Conservation (phyloP, 2,113 vertebrate genomes). For the Trematomus loennbergii region DNA sequence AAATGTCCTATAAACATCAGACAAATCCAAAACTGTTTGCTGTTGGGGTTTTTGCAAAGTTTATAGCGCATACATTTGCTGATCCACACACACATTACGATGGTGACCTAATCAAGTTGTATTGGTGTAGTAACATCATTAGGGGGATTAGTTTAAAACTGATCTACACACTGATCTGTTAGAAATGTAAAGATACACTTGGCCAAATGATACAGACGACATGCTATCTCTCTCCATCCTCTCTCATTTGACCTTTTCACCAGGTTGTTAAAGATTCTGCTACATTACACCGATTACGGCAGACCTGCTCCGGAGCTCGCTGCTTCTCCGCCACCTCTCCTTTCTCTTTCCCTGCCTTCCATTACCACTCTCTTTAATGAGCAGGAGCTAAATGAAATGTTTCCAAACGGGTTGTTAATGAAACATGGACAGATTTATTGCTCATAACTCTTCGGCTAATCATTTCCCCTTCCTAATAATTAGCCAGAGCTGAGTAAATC, state of each 20-base stretch:
- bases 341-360: slow-evolving; percentile 18
- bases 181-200: slow-evolving; percentile 66
- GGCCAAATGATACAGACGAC: slow-evolving; percentile 63
- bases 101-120: slow-evolving; percentile 63
- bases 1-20: slow-evolving; percentile 57
- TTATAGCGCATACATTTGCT: slow-evolving; percentile 36
- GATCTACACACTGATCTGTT: slow-evolving; percentile 55
- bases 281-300: slow-evolving; percentile 60
- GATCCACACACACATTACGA: slow-evolving; percentile 4
- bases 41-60: slow-evolving; percentile 7
- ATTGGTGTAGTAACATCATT: slow-evolving; percentile 56
- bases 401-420: slow-evolving; percentile 81
- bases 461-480: slow-evolving; percentile 80
- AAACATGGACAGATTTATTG: slow-evolving; percentile 82
- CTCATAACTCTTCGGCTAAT: slow-evolving; percentile 79
- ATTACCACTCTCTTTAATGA: slow-evolving; percentile 75
- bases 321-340: neutral
- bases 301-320: neutral
- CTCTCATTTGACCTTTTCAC: slow-evolving; percentile 62
- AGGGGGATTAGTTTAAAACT: slow-evolving; percentile 66
- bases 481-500: slow-evolving; percentile 76
- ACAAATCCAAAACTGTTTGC: slow-evolving; percentile 30
- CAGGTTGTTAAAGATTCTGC: slow-evolving; percentile 57
- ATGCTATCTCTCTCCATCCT: slow-evolving; percentile 29
- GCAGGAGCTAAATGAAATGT: slow-evolving; percentile 70